Percentiles rank a stretch among this genome's conserved stretches.
Conservation (phyloP, 2,888 invertebrate genomes). For the Drosophila austrosaltans region DNA sequence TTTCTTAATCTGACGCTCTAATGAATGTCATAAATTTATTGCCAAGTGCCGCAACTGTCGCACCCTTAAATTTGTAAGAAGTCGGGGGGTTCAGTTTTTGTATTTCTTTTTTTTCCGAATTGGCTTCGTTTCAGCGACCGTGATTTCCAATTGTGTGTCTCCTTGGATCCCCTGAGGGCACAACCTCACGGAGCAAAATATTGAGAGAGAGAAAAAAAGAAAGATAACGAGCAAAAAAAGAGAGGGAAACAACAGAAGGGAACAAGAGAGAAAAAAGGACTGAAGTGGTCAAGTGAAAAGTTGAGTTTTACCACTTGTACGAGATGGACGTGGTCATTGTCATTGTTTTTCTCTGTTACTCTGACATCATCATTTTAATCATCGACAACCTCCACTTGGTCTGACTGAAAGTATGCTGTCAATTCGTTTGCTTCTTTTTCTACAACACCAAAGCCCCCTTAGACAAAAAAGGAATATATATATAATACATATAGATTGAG, state of each 20-base stretch:
- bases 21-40: slow-evolving; percentile 83
- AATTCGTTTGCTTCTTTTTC: slow-evolving; percentile 68
- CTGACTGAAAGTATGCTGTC: slow-evolving; percentile 58
- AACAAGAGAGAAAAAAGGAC: slow-evolving; percentile 24
- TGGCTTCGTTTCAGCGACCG: slow-evolving; percentile 80
- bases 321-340: slow-evolving; percentile 13
- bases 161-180: slow-evolving; percentile 36
- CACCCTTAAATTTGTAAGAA: slow-evolving; percentile 13
- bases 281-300: slow-evolving; percentile 82
- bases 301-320: slow-evolving; percentile 70
- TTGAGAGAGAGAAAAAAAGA: background rate
- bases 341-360: slow-evolving; percentile 45
- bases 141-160: slow-evolving; percentile 71
- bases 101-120: slow-evolving; percentile 50
- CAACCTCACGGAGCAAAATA: slow-evolving; percentile 11
- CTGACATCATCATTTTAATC: slow-evolving; percentile 80
- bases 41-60: slow-evolving; percentile 57
- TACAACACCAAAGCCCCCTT: slow-evolving; percentile 36
- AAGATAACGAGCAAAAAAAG: slow-evolving; percentile 20
- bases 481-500: slow-evolving; percentile 38
- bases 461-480: slow-evolving; percentile 38
- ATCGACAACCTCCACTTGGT: slow-evolving; percentile 52
- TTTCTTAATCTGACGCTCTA: slow-evolving; percentile 83
- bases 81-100: slow-evolving; percentile 10
- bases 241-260: background rate